Evolutionary conservation across 1,140 invertebrate species (phyloP).

Genomic region (Drosophila rhopaloa): DNA sequence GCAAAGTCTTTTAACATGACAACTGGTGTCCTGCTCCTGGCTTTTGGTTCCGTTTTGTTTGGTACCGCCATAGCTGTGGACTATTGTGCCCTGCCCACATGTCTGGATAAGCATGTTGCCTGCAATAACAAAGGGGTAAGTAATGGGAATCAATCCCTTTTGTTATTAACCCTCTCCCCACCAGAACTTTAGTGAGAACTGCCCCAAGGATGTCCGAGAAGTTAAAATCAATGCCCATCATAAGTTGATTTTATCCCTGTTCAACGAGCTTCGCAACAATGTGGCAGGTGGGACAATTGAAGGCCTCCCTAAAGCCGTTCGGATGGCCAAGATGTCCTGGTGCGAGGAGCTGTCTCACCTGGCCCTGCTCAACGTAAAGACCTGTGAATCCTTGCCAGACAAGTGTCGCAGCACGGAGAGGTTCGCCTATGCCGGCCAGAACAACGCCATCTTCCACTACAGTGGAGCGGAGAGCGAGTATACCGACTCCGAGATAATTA

Average conservation of each 20-base stretch:
- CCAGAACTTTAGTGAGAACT: conserved; percentile 60
- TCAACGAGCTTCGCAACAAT: conserved; percentile 65
- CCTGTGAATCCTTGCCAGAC: conserved; percentile 62
- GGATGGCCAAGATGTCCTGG: conserved; percentile 75
- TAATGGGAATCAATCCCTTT: too few relatives aligned
- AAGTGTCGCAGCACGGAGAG: conserved; percentile 74
- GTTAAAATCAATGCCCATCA: conserved; percentile 43
- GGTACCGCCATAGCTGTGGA: conserved; percentile 14
- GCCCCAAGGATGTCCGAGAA: conserved; percentile 53
- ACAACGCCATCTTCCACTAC: conserved; percentile 69
- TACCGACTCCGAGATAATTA: conserved; percentile 61
- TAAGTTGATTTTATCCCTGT: conserved; percentile 56
- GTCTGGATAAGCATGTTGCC: conserved; percentile 57
- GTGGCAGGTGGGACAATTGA: conserved; percentile 58
- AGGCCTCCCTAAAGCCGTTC: conserved; percentile 48
- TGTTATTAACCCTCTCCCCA: not conserved
- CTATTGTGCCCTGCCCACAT: conserved; percentile 27
- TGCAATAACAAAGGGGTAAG: conserved; percentile 73
- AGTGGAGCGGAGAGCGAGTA: conserved; percentile 60
- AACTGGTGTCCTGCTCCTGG: too few relatives aligned
- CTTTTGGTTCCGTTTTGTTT: too few relatives aligned
- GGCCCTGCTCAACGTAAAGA: conserved; percentile 57
- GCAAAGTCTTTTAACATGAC: too few relatives aligned
- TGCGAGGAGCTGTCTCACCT: conserved; percentile 64
- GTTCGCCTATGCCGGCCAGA: conserved; percentile 72